These are phyloP conservation scores for Aviceda subcristata DNA, from an alignment of 2,113 vertebrate genomes.

Conservation along the genomic window DNA sequence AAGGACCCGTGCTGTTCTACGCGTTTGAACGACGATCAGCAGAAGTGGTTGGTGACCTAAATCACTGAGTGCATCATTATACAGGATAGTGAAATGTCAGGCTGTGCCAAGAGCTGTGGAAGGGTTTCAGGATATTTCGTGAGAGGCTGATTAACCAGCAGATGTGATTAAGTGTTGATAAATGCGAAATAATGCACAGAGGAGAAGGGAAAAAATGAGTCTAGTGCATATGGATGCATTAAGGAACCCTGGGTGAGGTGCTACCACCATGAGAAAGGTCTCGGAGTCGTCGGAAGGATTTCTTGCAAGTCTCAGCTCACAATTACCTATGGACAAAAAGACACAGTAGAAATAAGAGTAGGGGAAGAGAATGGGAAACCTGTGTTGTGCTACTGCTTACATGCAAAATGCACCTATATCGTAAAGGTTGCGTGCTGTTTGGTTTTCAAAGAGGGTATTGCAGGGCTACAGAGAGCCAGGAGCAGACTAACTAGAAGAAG, in stretches of 20 bases:
- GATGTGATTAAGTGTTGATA: background rate
- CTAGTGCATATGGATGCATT: background rate
- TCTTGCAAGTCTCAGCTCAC: background rate
- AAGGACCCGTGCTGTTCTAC: background rate
- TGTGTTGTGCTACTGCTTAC: background rate
- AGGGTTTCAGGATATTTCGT: background rate
- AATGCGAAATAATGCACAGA: background rate
- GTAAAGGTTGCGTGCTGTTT: background rate
- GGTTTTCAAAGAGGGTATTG: background rate
- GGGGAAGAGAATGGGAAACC: background rate
- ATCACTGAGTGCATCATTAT: background rate
- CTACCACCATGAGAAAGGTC: background rate
- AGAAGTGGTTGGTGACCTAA: background rate
- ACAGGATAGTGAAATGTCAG: background rate
- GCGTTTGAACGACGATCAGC: background rate
- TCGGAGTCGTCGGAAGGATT: background rate
- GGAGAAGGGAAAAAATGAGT: background rate
- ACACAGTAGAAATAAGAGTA: background rate
- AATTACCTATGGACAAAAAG: background rate
- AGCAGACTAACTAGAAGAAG: background rate
- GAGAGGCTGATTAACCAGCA: background rate
- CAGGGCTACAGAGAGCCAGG: background rate
- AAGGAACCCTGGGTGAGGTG: background rate
- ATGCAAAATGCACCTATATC: background rate
- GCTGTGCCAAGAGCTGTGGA: background rate